Base-by-base conservation (phyloP, 2,888 invertebrate species). In the Pegoplata infirma region DNA sequence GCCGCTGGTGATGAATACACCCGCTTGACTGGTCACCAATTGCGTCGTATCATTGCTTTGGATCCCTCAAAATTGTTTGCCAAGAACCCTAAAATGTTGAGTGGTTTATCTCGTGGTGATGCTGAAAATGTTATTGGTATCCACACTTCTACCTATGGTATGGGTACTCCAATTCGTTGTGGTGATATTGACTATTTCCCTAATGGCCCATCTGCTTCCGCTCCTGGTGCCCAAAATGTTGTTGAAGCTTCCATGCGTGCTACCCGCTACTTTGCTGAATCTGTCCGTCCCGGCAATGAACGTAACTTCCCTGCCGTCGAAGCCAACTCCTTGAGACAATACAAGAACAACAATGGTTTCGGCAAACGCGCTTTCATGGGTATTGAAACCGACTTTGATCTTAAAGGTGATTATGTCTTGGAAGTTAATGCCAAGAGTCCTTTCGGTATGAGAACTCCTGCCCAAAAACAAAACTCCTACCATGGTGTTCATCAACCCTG, bases 151-250 rank as follows among this genome's bases (percentile, higher is more conserved):
- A 83, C 82, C 51, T 83, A 83, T 25, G 87, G 87, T 56, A 85
- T 85, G 83, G 87, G 86, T 28, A 86, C 83, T 6, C 25, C 55
- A 5, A 47, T 55, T 10, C 83, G 86, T 3, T 74, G 82, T 12
- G 89, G 84, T 56, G 86, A 89, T 81, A 87, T 84, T 56, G 89
- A 89, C 69, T 89, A 88, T 84, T 89, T 83, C 66, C 88, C 88
- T 36, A 86, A 88, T 66, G 88, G 86, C 40, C 85, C 84, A 3
- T 63, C 80, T 7, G 49, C 80, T 28, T 83, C 83, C 28, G 85
- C 83, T 6, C 85, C 88, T 51, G 88, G 88, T 2, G 83, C 86
- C 23, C 80, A 83, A n/a, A 86, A 87, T 32, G 83, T 89, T 23
- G 69, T 88, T 8, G 86, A 88, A 71, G 86, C 89, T 47, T 80